A percentile compares a stretch with the other conserved stretches of the same genome.
These are phyloP conservation scores for Stratiomys singularior DNA, from an alignment of 2,888 invertebrate species.

Conservation along the genomic window DNA sequence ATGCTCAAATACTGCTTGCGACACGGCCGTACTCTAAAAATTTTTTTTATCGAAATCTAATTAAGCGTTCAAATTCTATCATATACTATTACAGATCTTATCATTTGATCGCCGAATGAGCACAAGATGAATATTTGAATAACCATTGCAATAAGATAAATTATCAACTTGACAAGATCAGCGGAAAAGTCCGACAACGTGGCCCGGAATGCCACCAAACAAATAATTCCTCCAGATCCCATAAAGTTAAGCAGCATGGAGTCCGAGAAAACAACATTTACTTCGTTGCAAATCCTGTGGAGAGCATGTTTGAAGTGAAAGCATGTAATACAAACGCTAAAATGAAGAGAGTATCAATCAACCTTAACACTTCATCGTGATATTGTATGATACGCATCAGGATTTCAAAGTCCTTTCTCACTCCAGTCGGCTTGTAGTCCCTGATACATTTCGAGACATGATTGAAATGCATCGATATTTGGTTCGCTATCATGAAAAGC, in stretches of 20 bases:
- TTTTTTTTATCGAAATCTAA: neutral
- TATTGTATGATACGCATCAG: neutral
- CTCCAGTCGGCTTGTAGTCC: neutral
- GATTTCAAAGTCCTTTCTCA: neutral
- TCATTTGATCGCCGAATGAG: conserved; percentile 29
- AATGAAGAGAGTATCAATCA: too few relatives aligned
- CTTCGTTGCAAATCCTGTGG: conserved; percentile 2
- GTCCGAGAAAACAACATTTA: conserved; percentile 7
- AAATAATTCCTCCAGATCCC: conserved; percentile 24
- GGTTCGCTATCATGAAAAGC: conserved; percentile 18
- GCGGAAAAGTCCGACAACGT: conserved; percentile 6
- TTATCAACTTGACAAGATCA: conserved; percentile 20
- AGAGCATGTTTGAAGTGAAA: too few relatives aligned
- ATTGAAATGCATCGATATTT: conserved; percentile 44
- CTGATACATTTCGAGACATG: conserved; percentile 20
- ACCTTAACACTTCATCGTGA: conserved; percentile 12
- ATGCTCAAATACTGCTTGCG: conserved; percentile 18
- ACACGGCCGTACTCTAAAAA: conserved; percentile 5
- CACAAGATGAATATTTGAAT: conserved; percentile 34
- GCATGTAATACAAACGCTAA: too few relatives aligned
- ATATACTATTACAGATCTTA: conserved; percentile 11
- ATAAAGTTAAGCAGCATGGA: conserved; percentile 24
- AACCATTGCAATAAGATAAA: conserved; percentile 11
- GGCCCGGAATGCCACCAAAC: conserved; percentile 22
- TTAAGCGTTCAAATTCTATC: neutral